Percentiles rank a stretch among this genome's conserved stretches.
Evolutionary conservation across 2,888 invertebrate genomes (phyloP).

Genomic region (Megamerina dolium): DNA sequence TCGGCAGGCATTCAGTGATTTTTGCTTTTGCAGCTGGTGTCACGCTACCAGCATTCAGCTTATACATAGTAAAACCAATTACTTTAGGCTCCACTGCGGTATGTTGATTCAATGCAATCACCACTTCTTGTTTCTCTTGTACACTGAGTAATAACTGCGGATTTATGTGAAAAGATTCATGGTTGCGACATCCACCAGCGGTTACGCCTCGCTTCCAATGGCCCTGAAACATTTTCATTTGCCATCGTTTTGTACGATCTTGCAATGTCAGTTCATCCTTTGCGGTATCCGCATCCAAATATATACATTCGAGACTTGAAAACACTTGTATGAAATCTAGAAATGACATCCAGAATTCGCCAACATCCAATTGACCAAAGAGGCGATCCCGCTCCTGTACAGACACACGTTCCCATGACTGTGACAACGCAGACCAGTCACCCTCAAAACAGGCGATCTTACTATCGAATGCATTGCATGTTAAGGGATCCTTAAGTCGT

Average conservation of each 20-base stretch:
- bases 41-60: conserved; percentile 24
- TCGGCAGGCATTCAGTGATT: conserved; percentile 68
- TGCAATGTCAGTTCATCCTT: conserved; percentile 75
- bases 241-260: conserved; percentile 72
- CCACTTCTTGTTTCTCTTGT: conserved; percentile 73
- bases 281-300: conserved; percentile 80
- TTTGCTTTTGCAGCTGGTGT: conserved; percentile 50
- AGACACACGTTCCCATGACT: conserved; percentile 72
- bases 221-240: conserved; percentile 79
- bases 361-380: conserved; percentile 59
- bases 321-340: conserved; percentile 77
- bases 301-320: conserved; percentile 75
- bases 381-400: conserved; percentile 67
- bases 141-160: conserved; percentile 79
- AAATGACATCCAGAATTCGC: conserved; percentile 79
- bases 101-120: conserved; percentile 82
- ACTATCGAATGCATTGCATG: conserved; percentile 52
- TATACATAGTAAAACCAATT: conserved; percentile 83
- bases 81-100: conserved; percentile 89
- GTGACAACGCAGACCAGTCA: conserved; percentile 62
- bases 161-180: conserved; percentile 88
- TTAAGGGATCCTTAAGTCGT: conserved; percentile 63
- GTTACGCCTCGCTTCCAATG: conserved; percentile 82
- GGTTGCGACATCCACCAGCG: conserved; percentile 85
- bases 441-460: conserved; percentile 64